phyloP scores from a whole-genome alignment of 2,113 vertebrate species.

The Alosa alosa region DNA sequence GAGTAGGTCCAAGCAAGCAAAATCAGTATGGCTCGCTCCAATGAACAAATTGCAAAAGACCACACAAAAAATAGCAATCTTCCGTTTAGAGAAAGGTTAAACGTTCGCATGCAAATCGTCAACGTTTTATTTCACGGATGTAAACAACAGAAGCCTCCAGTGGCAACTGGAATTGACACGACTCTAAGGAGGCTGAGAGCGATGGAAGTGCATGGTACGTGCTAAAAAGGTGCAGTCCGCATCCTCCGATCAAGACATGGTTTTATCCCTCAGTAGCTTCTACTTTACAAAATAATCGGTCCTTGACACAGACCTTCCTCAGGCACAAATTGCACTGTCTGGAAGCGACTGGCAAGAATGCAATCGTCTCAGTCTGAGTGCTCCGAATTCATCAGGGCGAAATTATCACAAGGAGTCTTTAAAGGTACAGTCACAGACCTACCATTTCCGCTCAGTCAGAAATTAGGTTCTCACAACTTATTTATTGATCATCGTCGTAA shows the following conservation, averaged over 20 bases:
- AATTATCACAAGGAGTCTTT: slow-evolving; percentile 33
- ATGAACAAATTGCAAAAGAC: background rate
- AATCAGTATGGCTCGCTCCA: slow-evolving; percentile 13
- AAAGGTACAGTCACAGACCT: slow-evolving; percentile 49
- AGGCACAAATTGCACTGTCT: slow-evolving; percentile 16
- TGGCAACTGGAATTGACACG: slow-evolving; percentile 20
- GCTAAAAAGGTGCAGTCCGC: background rate
- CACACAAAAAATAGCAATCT: background rate
- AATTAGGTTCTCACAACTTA: background rate
- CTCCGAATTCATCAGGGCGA: slow-evolving; percentile 20
- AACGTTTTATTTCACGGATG: slow-evolving; percentile 23
- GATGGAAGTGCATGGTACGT: background rate
- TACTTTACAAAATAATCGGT: slow-evolving; percentile 2
- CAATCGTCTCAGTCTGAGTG: slow-evolving; percentile 27
- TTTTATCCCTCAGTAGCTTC: background rate
- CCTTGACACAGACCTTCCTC: background rate
- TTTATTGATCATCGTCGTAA: background rate
- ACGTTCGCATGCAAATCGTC: background rate
- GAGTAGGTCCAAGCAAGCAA: slow-evolving; percentile 10
- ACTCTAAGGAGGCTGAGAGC: slow-evolving; percentile 21
- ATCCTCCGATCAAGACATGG: background rate
- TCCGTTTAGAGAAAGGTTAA: background rate
- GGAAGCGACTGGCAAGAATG: slow-evolving; percentile 20
- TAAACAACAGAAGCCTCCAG: slow-evolving; percentile 43
- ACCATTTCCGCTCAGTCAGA: background rate